Percentiles rank a stretch among this genome's conserved stretches.
Evolutionary conservation across 2,888 invertebrate genomes (phyloP).

Genomic region (Pemphredon lugubris): DNA sequence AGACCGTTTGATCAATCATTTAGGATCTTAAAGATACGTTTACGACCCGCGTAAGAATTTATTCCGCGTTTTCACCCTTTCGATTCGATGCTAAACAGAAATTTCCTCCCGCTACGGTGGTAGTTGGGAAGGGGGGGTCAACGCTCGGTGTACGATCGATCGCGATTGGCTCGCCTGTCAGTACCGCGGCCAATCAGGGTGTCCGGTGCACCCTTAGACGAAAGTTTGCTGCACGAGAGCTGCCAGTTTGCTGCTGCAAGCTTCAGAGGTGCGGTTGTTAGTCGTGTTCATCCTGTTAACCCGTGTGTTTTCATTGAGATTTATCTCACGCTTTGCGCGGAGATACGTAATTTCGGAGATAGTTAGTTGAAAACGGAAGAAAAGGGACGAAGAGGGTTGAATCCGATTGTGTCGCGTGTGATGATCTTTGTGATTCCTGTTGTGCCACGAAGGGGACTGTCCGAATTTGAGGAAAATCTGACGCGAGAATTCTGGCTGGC

Average conservation of each 20-base stretch:
- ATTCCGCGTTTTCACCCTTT: constrained; percentile 25
- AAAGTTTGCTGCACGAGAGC: constrained; percentile 56
- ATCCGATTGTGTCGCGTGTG: constrained; percentile 37
- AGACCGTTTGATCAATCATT: too few relatives aligned
- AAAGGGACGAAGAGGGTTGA: too few relatives aligned
- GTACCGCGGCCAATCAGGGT: constrained; percentile 49
- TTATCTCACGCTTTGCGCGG: constrained; percentile 19
- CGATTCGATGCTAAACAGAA: constrained; percentile 27
- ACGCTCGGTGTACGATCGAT: constrained; percentile 65
- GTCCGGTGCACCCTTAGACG: constrained; percentile 46
- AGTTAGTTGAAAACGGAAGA: not conserved
- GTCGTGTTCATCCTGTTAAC: constrained; percentile 8
- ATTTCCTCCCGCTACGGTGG: constrained; percentile 14
- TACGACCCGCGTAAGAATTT: too few relatives aligned
- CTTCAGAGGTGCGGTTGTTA: constrained; percentile 56
- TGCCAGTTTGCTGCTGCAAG: constrained; percentile 58
- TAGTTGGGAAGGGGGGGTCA: constrained; percentile 58
- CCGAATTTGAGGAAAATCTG: too few relatives aligned
- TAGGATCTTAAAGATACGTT: too few relatives aligned
- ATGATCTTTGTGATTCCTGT: constrained; percentile 24
- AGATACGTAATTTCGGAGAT: too few relatives aligned
- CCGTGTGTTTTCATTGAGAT: constrained; percentile 32
- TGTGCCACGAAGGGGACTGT: constrained; percentile 15
- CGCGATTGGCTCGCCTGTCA: constrained; percentile 58
- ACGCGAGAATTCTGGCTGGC: not conserved